These are phyloP conservation scores for Apocrypta bakeri DNA, from an alignment of 1,140 invertebrate species.

Conservation along the genomic window DNA sequence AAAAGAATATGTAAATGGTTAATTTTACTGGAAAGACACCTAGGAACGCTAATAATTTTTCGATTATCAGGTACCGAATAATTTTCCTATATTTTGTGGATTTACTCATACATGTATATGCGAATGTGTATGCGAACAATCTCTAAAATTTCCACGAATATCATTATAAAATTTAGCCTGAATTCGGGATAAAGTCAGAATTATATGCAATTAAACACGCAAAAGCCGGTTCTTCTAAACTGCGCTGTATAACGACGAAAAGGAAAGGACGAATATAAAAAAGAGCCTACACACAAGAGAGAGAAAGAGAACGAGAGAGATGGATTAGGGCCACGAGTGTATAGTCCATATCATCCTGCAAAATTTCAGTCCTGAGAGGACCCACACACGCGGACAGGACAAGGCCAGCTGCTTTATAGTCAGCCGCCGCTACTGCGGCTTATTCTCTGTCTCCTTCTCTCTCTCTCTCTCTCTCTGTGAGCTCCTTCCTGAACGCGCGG, in stretches of 20 bases:
- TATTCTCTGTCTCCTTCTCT: constrained; percentile 17
- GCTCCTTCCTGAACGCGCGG: constrained; percentile 13
- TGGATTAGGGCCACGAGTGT: not conserved
- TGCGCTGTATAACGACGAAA: not conserved
- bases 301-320: not conserved
- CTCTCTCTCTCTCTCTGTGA: constrained; percentile 1
- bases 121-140: not conserved
- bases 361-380: not conserved
- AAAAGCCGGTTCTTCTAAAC: not conserved
- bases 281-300: not conserved
- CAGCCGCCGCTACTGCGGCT: constrained; percentile 26
- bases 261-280: not conserved
- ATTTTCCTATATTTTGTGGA: no score
- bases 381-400: not conserved
- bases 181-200: not conserved
- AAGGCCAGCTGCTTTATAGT: constrained; percentile 44
- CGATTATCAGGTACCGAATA: no score
- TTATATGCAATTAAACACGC: constrained; percentile 17
- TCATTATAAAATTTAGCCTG: not conserved
- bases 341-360: not conserved
- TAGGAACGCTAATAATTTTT: no score
- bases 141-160: not conserved
- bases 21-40: no score
- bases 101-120: no score
- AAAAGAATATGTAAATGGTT: no score